Conservation (phyloP, 2,113 vertebrate species). For the Actenoides lindsayi region DNA sequence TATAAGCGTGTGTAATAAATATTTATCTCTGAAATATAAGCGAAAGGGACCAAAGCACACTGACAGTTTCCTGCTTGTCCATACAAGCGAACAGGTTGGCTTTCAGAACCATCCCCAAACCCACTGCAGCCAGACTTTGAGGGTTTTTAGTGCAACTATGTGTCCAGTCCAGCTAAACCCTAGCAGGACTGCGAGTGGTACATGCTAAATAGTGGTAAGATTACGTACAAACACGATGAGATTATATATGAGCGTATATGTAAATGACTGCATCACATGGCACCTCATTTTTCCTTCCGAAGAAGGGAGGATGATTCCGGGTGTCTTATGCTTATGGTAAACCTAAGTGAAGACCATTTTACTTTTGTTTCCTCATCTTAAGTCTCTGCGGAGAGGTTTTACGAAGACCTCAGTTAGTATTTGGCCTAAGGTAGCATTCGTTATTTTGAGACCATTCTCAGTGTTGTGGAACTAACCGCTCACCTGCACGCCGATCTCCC, state of each 20-base stretch:
- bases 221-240: neutral
- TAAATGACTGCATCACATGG: no score
- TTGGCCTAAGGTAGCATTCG: neutral
- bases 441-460: neutral
- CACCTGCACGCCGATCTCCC: neutral
- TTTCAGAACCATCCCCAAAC: neutral
- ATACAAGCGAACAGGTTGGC: neutral
- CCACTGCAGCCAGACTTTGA: rapidly evolving
- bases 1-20: rapidly evolving
- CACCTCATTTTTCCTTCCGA: neutral
- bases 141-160: rapidly evolving
- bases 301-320: neutral
- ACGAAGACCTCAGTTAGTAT: neutral
- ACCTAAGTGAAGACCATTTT: neutral
- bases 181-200: neutral
- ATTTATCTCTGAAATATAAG: neutral
- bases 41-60: neutral
- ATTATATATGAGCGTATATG: neutral
- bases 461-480: neutral
- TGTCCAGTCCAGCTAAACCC: rapidly evolving
- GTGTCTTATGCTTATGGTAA: rapidly evolving
- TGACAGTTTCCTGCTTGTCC: neutral
- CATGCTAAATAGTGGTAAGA: neutral
- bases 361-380: neutral
- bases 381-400: neutral